These are phyloP conservation scores for Scaptomyza reducta DNA, from an alignment of 2,888 invertebrate species.

Conservation along the genomic window DNA sequence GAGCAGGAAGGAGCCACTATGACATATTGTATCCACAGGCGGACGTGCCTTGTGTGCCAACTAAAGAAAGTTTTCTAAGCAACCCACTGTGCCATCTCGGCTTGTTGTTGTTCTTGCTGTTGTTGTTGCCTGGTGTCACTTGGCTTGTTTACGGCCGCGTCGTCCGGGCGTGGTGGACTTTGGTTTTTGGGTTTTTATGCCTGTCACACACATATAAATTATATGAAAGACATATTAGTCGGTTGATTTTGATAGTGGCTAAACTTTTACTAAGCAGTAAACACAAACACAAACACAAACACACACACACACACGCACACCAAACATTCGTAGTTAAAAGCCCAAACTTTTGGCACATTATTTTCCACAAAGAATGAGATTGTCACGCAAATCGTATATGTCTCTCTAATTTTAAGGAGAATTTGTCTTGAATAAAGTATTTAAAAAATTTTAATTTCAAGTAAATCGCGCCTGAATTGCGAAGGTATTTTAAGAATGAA, in stretches of 20 bases:
- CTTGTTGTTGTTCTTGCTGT: not conserved
- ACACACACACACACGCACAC: not conserved
- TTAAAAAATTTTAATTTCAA: not conserved
- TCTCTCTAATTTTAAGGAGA: not conserved
- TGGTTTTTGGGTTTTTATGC: constrained; percentile 54
- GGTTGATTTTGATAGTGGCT: constrained; percentile 59
- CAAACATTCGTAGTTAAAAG: not conserved
- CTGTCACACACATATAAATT: constrained; percentile 62
- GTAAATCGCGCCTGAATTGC: too few species aligned
- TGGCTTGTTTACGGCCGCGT: constrained; percentile 58
- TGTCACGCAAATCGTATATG: too few species aligned
- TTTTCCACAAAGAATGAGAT: not conserved
- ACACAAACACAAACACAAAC: constrained; percentile 36
- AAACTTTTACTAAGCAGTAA: constrained; percentile 54
- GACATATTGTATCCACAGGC: constrained; percentile 77
- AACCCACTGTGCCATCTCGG: constrained; percentile 6
- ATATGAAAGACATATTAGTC: constrained; percentile 69
- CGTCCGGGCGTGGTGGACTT: constrained; percentile 38
- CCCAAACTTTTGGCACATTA: not conserved
- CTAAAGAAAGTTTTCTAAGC: constrained; percentile 55
- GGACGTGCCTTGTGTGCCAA: constrained; percentile 68
- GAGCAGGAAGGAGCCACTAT: constrained; percentile 51
- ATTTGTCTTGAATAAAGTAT: not conserved
- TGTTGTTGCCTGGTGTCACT: constrained; percentile 34
- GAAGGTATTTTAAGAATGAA: not conserved